Percentiles rank a stretch among this genome's conserved stretches.
These are phyloP conservation scores for Dasyurus viverrinus DNA, from an alignment of 2,113 vertebrate genomes.

Conservation along the genomic window DNA sequence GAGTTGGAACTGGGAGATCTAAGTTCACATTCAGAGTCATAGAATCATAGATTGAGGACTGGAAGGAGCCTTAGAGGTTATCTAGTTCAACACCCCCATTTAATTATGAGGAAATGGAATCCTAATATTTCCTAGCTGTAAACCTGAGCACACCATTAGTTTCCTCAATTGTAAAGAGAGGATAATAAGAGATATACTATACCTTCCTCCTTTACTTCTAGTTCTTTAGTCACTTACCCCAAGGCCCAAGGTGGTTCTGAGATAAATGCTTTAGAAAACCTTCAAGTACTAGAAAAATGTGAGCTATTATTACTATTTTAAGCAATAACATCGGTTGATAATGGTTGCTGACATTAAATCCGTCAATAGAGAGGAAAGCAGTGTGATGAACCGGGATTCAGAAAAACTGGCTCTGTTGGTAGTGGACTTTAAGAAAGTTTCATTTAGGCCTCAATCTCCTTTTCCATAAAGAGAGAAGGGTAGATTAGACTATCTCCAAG, in stretches of 20 bases:
- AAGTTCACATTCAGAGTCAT: not conserved
- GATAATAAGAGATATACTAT: not conserved
- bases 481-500: not conserved
- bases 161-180: not conserved
- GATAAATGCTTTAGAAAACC: not conserved
- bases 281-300: not conserved
- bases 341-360: not conserved
- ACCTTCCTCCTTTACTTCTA: not conserved
- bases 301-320: not conserved
- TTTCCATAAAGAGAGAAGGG: not conserved
- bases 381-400: not conserved
- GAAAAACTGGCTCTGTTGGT: not conserved
- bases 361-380: not conserved
- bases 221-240: not conserved
- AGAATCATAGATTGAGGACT: not conserved
- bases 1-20: not conserved
- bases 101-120: not conserved
- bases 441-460: not conserved
- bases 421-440: not conserved
- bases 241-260: not conserved
- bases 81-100: slow-evolving; percentile 1
- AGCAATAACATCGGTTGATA: not conserved
- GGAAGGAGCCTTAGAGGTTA: not conserved
- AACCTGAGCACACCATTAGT: not conserved
- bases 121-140: not conserved